These are phyloP conservation scores for Catharus ustulatus DNA, from an alignment of 2,797 vertebrate genomes.

Conservation along the genomic window DNA sequence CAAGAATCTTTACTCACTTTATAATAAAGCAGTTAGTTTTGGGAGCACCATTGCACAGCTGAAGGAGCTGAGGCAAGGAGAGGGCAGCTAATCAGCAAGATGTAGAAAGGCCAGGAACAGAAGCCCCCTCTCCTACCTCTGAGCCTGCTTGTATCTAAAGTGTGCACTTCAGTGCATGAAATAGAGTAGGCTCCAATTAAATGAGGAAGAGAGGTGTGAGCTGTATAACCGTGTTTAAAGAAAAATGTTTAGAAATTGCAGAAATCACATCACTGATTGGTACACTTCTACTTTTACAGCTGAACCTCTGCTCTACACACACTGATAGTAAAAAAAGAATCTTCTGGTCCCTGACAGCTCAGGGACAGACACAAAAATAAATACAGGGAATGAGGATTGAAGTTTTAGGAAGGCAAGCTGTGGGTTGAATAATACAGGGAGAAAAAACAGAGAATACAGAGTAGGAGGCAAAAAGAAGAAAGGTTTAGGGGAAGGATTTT, in stretches of 20 bases:
- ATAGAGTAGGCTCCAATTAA: background rate
- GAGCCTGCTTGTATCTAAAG: background rate
- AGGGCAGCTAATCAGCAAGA: background rate
- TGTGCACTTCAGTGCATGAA: background rate
- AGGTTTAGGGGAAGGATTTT: background rate
- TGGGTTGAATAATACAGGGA: background rate
- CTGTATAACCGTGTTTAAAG: background rate
- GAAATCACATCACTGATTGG: background rate
- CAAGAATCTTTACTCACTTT: background rate
- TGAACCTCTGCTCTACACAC: background rate
- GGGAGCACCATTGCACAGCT: background rate
- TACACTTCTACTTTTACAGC: background rate
- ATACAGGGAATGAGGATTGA: background rate
- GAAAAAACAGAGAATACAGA: background rate
- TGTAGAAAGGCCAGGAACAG: background rate
- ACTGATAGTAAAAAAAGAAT: background rate
- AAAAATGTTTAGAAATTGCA: background rate
- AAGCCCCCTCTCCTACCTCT: background rate
- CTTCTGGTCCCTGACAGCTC: background rate
- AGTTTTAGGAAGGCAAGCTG: background rate
- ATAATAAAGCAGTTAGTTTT: background rate
- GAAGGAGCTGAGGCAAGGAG: background rate
- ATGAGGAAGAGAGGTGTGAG: background rate
- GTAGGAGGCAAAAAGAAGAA: background rate
- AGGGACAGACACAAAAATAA: conserved; percentile 12